Evolutionary conservation across 2,888 invertebrate species (phyloP).

Genomic region (Cephalotes varians): DNA sequence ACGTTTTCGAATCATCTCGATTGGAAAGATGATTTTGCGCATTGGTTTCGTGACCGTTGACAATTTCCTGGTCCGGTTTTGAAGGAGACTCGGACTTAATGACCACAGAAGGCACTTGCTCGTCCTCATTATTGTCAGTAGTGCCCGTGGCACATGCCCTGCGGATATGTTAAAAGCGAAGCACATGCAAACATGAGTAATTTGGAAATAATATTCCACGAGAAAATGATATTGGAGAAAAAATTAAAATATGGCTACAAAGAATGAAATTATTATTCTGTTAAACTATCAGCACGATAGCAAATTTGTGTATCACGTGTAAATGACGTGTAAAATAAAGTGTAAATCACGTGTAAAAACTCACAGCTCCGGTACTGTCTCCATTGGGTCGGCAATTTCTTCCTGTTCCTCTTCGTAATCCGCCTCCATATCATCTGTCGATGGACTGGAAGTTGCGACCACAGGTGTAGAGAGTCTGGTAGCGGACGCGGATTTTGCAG

Average conservation of each 20-base stretch:
- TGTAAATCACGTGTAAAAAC: too few relatives aligned
- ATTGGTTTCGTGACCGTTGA: slow-evolving; percentile 16
- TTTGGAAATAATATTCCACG: slow-evolving; percentile 11
- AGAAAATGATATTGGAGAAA: slow-evolving; percentile 1
- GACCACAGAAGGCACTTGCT: slow-evolving; percentile 32
- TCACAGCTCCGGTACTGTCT: slow-evolving; percentile 65
- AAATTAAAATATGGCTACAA: not conserved
- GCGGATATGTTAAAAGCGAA: slow-evolving; percentile 65
- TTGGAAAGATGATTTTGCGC: slow-evolving; percentile 43
- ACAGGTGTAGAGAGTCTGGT: slow-evolving; percentile 84
- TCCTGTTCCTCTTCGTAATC: slow-evolving; percentile 84
- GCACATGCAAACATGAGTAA: slow-evolving; percentile 64
- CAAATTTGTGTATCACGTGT: not conserved
- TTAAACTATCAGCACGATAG: not conserved
- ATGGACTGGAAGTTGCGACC: slow-evolving; percentile 84
- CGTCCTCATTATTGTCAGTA: slow-evolving; percentile 50
- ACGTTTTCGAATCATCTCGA: slow-evolving; percentile 74
- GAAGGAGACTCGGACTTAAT: slow-evolving; percentile 28
- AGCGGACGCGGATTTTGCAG: slow-evolving; percentile 86
- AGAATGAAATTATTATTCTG: not conserved
- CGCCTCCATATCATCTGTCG: slow-evolving; percentile 82
- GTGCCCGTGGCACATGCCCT: slow-evolving; percentile 59
- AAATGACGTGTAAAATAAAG: too few relatives aligned
- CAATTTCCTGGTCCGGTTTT: slow-evolving; percentile 47
- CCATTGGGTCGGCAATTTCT: slow-evolving; percentile 74